Evolutionary conservation across 2,797 vertebrate genomes (phyloP).

Genomic region (Sebastes umbrosus): DNA sequence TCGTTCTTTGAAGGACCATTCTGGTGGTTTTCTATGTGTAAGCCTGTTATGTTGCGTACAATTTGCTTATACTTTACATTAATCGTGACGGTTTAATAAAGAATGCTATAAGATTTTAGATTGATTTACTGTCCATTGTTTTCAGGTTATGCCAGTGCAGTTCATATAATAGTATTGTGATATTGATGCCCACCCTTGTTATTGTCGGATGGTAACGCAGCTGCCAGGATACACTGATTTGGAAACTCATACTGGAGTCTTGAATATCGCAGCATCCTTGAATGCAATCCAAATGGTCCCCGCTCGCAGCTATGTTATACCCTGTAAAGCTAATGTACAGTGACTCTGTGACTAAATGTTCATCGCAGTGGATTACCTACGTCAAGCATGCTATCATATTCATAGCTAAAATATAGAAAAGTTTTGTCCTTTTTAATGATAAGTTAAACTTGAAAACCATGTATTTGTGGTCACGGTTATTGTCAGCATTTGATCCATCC

Average conservation of each 20-base stretch:
- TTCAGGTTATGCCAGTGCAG: background rate
- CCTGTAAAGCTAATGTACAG: background rate
- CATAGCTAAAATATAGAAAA: background rate
- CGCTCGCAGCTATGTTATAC: background rate
- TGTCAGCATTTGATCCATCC: slow-evolving; percentile 45
- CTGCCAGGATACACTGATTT: background rate
- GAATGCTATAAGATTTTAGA: background rate
- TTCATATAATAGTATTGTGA: background rate
- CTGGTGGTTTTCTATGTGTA: background rate
- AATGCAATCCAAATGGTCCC: background rate
- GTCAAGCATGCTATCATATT: background rate
- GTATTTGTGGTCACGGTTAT: slow-evolving; percentile 14
- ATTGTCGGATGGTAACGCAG: background rate
- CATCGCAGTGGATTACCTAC: background rate
- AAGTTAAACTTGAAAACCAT: slow-evolving; percentile 11
- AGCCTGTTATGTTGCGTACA: too few relatives aligned
- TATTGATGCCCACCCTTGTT: background rate
- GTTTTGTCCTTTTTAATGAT: background rate
- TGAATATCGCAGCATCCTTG: background rate
- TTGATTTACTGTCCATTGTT: background rate
- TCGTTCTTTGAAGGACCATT: background rate
- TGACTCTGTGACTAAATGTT: background rate
- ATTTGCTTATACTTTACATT: background rate
- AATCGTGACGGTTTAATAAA: background rate
- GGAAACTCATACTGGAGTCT: background rate